Conservation (phyloP, 92 coral and sea anemone species). For the Bergia puertoricense region DNA sequence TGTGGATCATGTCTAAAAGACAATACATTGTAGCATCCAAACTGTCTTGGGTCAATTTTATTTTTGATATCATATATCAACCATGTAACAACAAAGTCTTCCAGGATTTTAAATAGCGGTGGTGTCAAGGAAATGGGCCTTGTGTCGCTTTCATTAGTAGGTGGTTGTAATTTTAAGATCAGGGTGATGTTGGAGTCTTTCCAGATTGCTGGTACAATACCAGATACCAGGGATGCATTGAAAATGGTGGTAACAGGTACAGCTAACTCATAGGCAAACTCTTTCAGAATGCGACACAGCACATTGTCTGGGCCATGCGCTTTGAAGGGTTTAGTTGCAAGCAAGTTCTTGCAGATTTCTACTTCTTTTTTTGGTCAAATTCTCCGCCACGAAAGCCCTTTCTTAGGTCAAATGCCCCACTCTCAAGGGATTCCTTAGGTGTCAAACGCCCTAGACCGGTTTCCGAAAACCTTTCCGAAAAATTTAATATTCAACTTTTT, state of each 20-base stretch:
- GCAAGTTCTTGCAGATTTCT: too few species aligned
- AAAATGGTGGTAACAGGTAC: neutral
- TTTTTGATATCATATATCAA: conserved; percentile 30
- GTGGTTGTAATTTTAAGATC: neutral
- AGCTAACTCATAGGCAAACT: too few species aligned
- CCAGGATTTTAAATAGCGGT: conserved; percentile 17
- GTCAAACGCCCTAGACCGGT: too few species aligned
- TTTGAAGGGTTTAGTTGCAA: too few species aligned
- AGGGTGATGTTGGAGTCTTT: conserved; percentile 37
- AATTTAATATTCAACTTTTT: too few species aligned
- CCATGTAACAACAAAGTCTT: conserved; percentile 41
- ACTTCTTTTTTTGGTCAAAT: too few species aligned
- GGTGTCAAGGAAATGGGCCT: conserved; percentile 30
- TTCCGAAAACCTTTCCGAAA: too few species aligned
- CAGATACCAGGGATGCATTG: conserved; percentile 38
- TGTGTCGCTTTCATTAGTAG: neutral
- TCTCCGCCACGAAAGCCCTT: too few species aligned
- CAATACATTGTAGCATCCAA: conserved; percentile 31
- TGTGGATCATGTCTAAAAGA: conserved; percentile 53
- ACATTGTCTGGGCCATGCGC: too few species aligned
- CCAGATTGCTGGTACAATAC: conserved; percentile 39
- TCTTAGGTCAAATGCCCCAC: too few species aligned
- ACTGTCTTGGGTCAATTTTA: conserved; percentile 40
- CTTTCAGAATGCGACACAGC: too few species aligned
- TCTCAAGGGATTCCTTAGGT: too few species aligned